Percentiles rank a stretch among this genome's conserved stretches.
Evolutionary conservation across 1,140 invertebrate genomes (phyloP).

Genomic region (Kradibia gibbosae): DNA sequence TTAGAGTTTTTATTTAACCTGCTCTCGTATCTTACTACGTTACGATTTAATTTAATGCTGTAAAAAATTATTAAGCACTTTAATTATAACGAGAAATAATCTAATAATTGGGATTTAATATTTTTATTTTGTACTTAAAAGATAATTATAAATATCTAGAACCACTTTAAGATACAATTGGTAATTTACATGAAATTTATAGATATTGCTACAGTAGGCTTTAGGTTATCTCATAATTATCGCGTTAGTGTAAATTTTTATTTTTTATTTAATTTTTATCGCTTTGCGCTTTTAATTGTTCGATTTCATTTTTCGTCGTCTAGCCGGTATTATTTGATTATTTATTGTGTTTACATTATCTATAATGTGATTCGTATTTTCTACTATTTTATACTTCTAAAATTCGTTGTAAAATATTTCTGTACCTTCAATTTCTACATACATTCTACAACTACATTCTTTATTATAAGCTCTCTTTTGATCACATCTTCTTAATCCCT

Average conservation of each 20-base stretch:
- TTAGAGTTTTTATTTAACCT: no score
- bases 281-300: neutral
- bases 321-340: neutral
- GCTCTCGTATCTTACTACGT: no score
- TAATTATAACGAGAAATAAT: no score
- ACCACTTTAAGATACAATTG: conserved; percentile 47
- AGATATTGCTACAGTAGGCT: conserved; percentile 61
- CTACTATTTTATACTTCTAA: conserved; percentile 1
- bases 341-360: no score
- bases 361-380: neutral
- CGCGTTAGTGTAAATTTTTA: conserved; percentile 37
- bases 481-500: conserved; percentile 7
- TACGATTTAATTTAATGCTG: no score
- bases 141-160: neutral
- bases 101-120: no score
- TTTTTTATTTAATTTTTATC: neutral
- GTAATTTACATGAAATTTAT: conserved; percentile 60
- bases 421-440: no score
- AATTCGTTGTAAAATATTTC: conserved; percentile 40
- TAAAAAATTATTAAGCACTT: no score
- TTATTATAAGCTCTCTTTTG: conserved; percentile 29
- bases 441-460: no score
- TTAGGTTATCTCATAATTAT: conserved; percentile 41
- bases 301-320: neutral
- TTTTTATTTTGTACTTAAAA: neutral